phyloP scores from a whole-genome alignment of 1,140 invertebrate genomes.

The Drosophila arawakana region DNA sequence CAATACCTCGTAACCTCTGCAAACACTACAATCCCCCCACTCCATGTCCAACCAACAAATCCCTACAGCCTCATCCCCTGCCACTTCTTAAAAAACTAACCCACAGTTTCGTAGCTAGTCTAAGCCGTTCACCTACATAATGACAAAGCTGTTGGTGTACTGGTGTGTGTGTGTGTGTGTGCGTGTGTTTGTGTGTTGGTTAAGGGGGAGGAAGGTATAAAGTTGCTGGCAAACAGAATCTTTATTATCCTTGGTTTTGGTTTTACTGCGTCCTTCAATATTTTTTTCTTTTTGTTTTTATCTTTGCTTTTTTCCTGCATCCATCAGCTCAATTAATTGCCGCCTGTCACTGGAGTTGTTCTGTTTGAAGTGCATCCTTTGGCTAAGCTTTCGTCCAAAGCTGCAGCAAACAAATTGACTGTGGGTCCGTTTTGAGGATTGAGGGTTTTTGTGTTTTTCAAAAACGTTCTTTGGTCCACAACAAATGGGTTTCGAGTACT shows the following conservation, averaged over 20 bases:
- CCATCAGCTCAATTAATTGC: conserved; percentile 42
- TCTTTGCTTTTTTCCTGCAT: conserved; percentile 15
- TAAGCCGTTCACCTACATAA: conserved; percentile 43
- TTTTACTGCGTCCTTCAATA: conserved; percentile 30
- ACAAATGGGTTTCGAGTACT: conserved; percentile 35
- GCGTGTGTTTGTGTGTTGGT: conserved; percentile 2
- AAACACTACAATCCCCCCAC: conserved; percentile 13
- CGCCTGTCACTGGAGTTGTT: conserved; percentile 41
- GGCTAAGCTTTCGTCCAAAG: conserved; percentile 11
- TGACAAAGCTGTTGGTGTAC: conserved; percentile 11
- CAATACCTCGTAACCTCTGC: conserved; percentile 62
- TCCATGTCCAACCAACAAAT: background rate
- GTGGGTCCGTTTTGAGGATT: conserved; percentile 3
- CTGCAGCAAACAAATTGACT: conserved; percentile 35
- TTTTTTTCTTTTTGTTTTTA: conserved; percentile 13
- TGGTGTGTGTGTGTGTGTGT: background rate
- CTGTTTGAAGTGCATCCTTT: conserved; percentile 36
- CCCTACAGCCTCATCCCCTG: background rate
- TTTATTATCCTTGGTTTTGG: conserved; percentile 38
- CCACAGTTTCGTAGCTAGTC: conserved; percentile 13
- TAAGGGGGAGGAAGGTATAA: background rate
- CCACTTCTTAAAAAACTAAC: conserved; percentile 18
- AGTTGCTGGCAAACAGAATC: conserved; percentile 15
- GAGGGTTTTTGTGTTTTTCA: background rate
- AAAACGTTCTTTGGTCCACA: conserved; percentile 20